These are phyloP conservation scores for Tachina fera DNA, from an alignment of 2,888 invertebrate species.

Conservation along the genomic window DNA sequence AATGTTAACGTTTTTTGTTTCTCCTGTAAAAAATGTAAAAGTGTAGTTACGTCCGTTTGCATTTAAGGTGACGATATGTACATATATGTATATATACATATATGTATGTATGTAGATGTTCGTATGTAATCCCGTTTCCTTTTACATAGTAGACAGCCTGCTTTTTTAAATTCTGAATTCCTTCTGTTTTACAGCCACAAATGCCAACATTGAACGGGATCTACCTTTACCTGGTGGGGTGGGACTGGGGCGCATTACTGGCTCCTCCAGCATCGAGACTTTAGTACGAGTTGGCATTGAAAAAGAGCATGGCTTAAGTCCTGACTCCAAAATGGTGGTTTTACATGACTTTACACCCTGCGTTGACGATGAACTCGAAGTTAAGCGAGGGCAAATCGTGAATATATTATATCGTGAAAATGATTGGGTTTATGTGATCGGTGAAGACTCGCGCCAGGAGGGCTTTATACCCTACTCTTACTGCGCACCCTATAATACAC, in stretches of 20 bases:
- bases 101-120: too few species aligned
- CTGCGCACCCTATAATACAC: constrained; percentile 91
- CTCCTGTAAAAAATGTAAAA: too few species aligned
- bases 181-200: constrained; percentile 85
- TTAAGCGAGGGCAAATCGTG: constrained; percentile 95
- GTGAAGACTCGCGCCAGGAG: constrained; percentile 93
- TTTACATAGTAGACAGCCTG: too few species aligned
- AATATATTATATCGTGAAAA: constrained; percentile 97
- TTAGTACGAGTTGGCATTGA: constrained; percentile 88
- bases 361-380: constrained; percentile 96
- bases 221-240: constrained; percentile 84
- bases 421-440: constrained; percentile 98
- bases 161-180: constrained; percentile 61
- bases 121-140: too few species aligned
- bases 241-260: constrained; percentile 96
- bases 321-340: constrained; percentile 97
- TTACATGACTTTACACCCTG: constrained; percentile 97
- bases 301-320: constrained; percentile 95
- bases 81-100: too few species aligned
- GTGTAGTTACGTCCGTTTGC: too few species aligned
- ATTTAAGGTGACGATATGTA: too few species aligned
- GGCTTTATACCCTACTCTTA: constrained; percentile 98
- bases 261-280: constrained; percentile 92
- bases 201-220: constrained; percentile 91
- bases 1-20: too few species aligned